These are phyloP conservation scores for Bibio marci DNA, from an alignment of 2,888 invertebrate genomes.

Conservation along the genomic window DNA sequence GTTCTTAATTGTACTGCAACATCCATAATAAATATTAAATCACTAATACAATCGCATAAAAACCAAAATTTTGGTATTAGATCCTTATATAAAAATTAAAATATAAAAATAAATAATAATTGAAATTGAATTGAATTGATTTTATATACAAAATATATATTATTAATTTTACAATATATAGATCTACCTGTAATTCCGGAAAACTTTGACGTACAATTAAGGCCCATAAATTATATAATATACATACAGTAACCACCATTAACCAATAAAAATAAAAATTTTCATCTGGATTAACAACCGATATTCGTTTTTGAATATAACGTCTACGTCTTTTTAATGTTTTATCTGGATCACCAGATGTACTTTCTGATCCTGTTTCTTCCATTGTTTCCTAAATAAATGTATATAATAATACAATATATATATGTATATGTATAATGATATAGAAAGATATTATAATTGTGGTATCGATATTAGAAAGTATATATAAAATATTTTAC, in stretches of 20 bases:
- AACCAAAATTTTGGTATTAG: slow-evolving; percentile 62
- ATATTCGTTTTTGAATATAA: slow-evolving; percentile 52
- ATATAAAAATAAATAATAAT: neutral
- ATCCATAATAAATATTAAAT: slow-evolving; percentile 74
- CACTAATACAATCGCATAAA: slow-evolving; percentile 68
- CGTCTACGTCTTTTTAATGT: slow-evolving; percentile 41
- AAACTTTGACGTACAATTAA: slow-evolving; percentile 88
- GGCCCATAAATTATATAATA: slow-evolving; percentile 91
- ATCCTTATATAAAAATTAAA: slow-evolving; percentile 30
- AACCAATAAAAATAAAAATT: slow-evolving; percentile 95
- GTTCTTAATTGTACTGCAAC: slow-evolving; percentile 83
- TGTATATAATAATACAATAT: too few species aligned
- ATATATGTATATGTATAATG: too few species aligned
- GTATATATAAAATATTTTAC: too few species aligned
- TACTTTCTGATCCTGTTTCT: slow-evolving; percentile 54
- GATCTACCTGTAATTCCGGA: slow-evolving; percentile 62
- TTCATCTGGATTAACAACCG: slow-evolving; percentile 88
- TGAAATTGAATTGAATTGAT: too few species aligned
- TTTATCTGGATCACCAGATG: slow-evolving; percentile 39
- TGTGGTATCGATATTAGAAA: too few species aligned
- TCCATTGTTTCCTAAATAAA: slow-evolving; percentile 45
- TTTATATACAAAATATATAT: too few species aligned
- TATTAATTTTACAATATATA: too few species aligned
- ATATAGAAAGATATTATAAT: neutral
- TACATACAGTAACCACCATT: slow-evolving; percentile 71